Evolutionary conservation across 2,797 vertebrate species (phyloP).

Genomic region (Characodon lateralis): DNA sequence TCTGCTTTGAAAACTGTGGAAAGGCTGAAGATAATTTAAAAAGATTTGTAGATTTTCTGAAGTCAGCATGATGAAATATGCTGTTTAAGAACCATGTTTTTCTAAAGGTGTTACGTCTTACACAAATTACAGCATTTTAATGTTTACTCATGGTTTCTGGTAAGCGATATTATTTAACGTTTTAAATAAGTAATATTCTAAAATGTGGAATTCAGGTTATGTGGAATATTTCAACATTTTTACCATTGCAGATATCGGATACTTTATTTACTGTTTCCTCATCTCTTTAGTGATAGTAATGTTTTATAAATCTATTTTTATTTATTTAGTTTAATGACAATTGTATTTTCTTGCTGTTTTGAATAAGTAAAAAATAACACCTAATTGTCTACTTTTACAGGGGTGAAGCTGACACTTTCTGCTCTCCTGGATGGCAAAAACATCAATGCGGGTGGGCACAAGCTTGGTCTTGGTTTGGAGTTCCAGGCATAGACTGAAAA

Average conservation of each 20-base stretch:
- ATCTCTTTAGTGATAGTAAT: not conserved
- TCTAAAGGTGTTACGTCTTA: too few relatives aligned
- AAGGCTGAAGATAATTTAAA: too few relatives aligned
- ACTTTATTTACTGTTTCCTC: not conserved
- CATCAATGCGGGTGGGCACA: constrained; percentile 94
- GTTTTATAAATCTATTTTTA: not conserved
- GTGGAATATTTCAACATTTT: not conserved
- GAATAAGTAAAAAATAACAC: not conserved
- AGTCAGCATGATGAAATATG: too few relatives aligned
- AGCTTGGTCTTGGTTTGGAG: constrained; percentile 94
- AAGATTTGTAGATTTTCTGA: too few relatives aligned
- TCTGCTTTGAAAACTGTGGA: not conserved
- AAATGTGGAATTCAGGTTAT: not conserved
- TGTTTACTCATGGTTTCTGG: not conserved
- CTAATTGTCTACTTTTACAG: constrained; percentile 64
- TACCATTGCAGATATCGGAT: not conserved
- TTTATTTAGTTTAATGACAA: not conserved
- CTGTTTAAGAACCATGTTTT: too few relatives aligned
- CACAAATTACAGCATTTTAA: not conserved
- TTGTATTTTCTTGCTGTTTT: not conserved
- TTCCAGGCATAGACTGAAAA: constrained; percentile 89
- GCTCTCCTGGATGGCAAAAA: constrained; percentile 97
- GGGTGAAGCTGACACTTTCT: constrained; percentile 94
- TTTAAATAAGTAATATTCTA: not conserved
- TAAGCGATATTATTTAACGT: too few relatives aligned